These are phyloP conservation scores for Gnathonemus echidnorhynchus DNA, from an alignment of 2,113 vertebrate genomes.

Conservation along the genomic window DNA sequence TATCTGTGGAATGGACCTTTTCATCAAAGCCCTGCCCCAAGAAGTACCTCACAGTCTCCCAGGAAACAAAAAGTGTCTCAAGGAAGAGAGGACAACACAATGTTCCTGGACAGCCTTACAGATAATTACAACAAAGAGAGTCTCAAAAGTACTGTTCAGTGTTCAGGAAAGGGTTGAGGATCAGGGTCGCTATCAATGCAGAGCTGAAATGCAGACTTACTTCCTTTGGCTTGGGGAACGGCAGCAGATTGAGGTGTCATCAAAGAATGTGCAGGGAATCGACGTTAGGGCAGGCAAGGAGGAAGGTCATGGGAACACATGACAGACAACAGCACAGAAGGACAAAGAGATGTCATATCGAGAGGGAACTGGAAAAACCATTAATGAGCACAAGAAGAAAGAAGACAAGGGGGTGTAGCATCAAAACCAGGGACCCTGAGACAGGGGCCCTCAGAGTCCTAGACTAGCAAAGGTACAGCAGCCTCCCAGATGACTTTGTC, in stretches of 20 bases:
- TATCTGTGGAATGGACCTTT: constrained; percentile 71
- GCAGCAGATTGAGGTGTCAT: constrained; percentile 49
- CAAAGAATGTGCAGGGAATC: constrained; percentile 45
- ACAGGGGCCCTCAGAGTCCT: constrained; percentile 36
- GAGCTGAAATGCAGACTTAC: constrained; percentile 53
- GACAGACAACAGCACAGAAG: constrained; percentile 30
- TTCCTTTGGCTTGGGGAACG: constrained; percentile 63
- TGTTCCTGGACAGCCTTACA: background rate
- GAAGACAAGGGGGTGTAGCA: constrained; percentile 23
- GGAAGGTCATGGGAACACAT: constrained; percentile 44
- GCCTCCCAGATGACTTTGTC: constrained; percentile 56
- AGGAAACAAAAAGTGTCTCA: background rate
- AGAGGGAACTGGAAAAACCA: constrained; percentile 36
- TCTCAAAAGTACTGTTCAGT: background rate
- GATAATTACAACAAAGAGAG: background rate
- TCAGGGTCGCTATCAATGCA: constrained; percentile 10
- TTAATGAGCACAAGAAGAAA: constrained; percentile 38
- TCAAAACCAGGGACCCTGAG: constrained; percentile 33
- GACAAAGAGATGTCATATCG: constrained; percentile 60
- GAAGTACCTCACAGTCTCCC: background rate
- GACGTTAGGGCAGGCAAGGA: constrained; percentile 53
- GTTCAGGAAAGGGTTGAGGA: background rate
- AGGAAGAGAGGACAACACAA: background rate
- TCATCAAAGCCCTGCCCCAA: background rate
- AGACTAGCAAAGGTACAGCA: constrained; percentile 56